Percentiles rank a stretch among this genome's conserved stretches.
These are phyloP conservation scores for Anabacerthia variegaticeps DNA, from an alignment of 2,797 vertebrate genomes.

Conservation along the genomic window DNA sequence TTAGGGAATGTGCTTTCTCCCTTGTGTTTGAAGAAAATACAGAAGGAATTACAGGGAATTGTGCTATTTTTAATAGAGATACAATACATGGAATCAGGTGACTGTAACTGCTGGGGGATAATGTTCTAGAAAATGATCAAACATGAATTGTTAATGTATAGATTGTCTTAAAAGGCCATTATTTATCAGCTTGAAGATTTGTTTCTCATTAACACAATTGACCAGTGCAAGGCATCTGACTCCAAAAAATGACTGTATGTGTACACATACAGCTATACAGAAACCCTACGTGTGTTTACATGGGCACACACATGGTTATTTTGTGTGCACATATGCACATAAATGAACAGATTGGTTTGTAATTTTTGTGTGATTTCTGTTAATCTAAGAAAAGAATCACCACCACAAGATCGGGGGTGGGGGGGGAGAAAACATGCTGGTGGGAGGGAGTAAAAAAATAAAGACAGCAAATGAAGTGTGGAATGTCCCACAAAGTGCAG, in stretches of 20 bases:
- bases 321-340: no score
- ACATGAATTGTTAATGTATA: not conserved
- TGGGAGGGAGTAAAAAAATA: not conserved
- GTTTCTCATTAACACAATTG: not conserved
- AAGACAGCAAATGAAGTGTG: not conserved
- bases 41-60: constrained; percentile 54
- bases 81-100: constrained; percentile 23
- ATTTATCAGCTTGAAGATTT: not conserved
- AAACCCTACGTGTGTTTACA: accelerated
- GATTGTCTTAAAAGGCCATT: not conserved
- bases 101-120: not conserved
- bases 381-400: not conserved
- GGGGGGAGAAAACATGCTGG: not conserved
- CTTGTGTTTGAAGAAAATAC: constrained; percentile 64
- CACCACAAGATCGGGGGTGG: not conserved
- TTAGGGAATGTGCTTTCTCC: constrained; percentile 72
- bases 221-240: not conserved
- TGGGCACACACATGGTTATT: not conserved
- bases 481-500: not conserved
- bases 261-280: not conserved
- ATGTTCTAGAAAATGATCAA: constrained; percentile 2
- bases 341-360: not conserved
- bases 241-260: not conserved
- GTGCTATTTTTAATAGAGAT: constrained; percentile 66
- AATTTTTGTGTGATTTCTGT: not conserved